Evolutionary conservation across 2,113 vertebrate species (phyloP).

Genomic region (Megalops atlanticus): DNA sequence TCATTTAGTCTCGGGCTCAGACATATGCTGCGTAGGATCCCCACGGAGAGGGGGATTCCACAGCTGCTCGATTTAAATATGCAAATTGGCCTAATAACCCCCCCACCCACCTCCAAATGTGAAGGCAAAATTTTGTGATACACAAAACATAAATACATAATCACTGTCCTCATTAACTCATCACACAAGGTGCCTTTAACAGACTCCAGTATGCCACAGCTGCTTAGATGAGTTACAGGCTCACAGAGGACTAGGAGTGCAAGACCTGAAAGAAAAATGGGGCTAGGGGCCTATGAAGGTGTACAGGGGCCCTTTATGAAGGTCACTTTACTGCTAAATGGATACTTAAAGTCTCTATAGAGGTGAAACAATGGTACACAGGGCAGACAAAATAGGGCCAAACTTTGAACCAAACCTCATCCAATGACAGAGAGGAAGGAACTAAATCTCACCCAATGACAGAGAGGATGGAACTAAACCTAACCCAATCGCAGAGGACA

Average conservation of each 20-base stretch:
- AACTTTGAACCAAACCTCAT: no score
- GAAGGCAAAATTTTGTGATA: conserved; percentile 50
- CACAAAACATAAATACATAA: conserved; percentile 48
- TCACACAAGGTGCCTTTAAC: conserved; percentile 33
- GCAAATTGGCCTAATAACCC: conserved; percentile 55
- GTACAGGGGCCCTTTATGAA: background rate
- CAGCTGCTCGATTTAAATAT: conserved; percentile 58
- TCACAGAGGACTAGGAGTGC: no score
- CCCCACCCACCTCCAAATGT: conserved; percentile 51
- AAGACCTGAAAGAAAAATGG: background rate
- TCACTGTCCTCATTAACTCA: conserved; percentile 44
- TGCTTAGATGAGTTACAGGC: background rate
- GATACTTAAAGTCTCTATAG: no score
- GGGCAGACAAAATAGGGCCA: no score
- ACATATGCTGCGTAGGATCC: conserved; percentile 47
- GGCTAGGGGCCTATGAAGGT: background rate
- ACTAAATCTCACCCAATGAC: no score
- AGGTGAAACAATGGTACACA: no score
- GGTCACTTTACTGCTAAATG: background rate
- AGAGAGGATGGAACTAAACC: no score
- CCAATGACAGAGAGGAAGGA: no score
- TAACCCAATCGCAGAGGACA: no score
- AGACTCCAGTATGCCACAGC: background rate
- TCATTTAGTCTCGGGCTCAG: conserved; percentile 41
- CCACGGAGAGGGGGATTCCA: conserved; percentile 50